Evolutionary conservation across 2,113 vertebrate species (phyloP).

Genomic region (Gallinago media): DNA sequence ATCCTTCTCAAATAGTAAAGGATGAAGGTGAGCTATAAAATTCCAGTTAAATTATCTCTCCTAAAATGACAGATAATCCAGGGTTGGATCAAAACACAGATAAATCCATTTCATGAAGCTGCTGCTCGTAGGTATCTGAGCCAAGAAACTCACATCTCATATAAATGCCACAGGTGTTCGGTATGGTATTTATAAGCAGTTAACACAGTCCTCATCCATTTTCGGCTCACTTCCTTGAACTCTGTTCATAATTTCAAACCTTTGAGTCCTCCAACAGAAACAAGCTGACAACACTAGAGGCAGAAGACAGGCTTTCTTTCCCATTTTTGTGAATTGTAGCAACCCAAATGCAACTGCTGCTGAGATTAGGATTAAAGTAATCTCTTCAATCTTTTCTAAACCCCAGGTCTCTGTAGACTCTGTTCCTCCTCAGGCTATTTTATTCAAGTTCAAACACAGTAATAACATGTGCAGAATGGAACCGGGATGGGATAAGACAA

Average conservation of each 20-base stretch:
- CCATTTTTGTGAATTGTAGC: background rate
- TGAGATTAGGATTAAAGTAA: background rate
- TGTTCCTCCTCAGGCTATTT: background rate
- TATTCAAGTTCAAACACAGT: background rate
- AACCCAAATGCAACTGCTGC: background rate
- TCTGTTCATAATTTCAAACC: background rate
- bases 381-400: background rate
- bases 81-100: background rate
- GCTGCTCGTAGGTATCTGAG: background rate
- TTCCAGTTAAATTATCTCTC: background rate
- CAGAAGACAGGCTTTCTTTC: background rate
- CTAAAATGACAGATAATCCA: background rate
- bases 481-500: fast-evolving
- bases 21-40: background rate
- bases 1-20: background rate
- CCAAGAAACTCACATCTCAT: background rate
- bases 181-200: background rate
- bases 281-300: background rate
- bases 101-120: background rate
- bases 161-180: background rate
- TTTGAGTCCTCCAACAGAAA: background rate
- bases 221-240: background rate
- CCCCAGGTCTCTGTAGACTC: fast-evolving
- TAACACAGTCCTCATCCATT: background rate
- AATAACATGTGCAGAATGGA: background rate